phyloP scores from a whole-genome alignment of 2,888 invertebrate genomes.

The Cacoxenus indagator region DNA sequence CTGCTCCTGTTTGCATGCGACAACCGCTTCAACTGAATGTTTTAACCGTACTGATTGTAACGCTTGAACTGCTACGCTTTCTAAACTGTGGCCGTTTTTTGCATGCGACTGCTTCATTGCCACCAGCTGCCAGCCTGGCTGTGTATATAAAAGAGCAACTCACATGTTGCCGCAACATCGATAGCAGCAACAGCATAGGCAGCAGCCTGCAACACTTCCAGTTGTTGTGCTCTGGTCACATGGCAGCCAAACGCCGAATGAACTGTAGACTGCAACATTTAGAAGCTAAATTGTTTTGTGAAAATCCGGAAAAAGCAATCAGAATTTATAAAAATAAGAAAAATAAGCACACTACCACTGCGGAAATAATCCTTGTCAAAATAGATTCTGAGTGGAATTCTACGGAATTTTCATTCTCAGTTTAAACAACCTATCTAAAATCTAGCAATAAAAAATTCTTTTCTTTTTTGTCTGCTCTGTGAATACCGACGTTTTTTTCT shows the following conservation, averaged over 20 bases:
- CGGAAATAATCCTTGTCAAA: too few species aligned
- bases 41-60: constrained; percentile 49
- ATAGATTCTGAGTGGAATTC: too few species aligned
- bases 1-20: neutral
- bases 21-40: constrained; percentile 55
- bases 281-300: neutral
- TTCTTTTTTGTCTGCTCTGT: too few species aligned
- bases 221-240: neutral
- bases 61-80: constrained; percentile 2
- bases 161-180: neutral
- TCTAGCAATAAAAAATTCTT: too few species aligned
- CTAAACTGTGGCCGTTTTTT: constrained; percentile 39
- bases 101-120: constrained; percentile 14
- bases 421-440: too few species aligned
- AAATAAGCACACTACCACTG: too few species aligned
- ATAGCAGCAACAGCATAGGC: neutral
- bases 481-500: too few species aligned
- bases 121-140: neutral
- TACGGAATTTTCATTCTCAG: too few species aligned
- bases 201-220: neutral
- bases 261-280: neutral
- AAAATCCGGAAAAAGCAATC: neutral
- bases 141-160: neutral
- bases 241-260: neutral
- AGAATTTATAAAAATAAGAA: too few species aligned